These are phyloP conservation scores for Nixonia krombeini DNA, from an alignment of 1,140 invertebrate species.

Conservation along the genomic window DNA sequence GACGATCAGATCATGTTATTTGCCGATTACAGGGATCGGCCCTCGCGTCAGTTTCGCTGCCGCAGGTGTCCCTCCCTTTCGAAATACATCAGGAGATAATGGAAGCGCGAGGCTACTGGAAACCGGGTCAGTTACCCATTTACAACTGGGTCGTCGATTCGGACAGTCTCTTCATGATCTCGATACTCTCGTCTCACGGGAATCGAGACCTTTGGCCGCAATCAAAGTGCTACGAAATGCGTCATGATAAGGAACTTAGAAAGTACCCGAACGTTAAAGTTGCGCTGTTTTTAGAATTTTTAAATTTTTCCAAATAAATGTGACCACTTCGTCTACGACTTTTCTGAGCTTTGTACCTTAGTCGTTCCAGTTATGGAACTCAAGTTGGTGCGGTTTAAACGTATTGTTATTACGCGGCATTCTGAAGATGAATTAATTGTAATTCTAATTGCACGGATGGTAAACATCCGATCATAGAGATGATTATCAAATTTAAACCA, in stretches of 20 bases:
- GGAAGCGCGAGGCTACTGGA: conserved; percentile 51
- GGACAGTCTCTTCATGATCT: conserved; percentile 32
- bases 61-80: conserved; percentile 39
- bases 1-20: conserved; percentile 21
- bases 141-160: conserved; percentile 64
- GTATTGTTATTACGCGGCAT: too few relatives aligned
- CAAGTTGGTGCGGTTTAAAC: too few relatives aligned
- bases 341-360: too few relatives aligned
- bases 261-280: too few relatives aligned
- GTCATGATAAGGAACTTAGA: conserved; percentile 10
- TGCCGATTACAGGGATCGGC: conserved; percentile 25
- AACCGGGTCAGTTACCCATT: conserved; percentile 67
- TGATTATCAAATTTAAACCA: too few relatives aligned
- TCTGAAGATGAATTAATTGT: too few relatives aligned
- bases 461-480: too few relatives aligned
- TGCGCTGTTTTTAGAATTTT: too few relatives aligned
- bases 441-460: too few relatives aligned
- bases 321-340: too few relatives aligned
- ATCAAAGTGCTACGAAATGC: conserved; percentile 35
- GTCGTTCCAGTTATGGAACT: too few relatives aligned
- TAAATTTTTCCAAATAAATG: too few relatives aligned
- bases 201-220: conserved; percentile 37
- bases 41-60: conserved; percentile 1
- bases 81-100: conserved; percentile 57
- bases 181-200: conserved; percentile 39